Percentiles rank a stretch among this genome's conserved stretches.
Conservation (phyloP, 1,140 invertebrate species). For the Zaprionus lachaisei region DNA sequence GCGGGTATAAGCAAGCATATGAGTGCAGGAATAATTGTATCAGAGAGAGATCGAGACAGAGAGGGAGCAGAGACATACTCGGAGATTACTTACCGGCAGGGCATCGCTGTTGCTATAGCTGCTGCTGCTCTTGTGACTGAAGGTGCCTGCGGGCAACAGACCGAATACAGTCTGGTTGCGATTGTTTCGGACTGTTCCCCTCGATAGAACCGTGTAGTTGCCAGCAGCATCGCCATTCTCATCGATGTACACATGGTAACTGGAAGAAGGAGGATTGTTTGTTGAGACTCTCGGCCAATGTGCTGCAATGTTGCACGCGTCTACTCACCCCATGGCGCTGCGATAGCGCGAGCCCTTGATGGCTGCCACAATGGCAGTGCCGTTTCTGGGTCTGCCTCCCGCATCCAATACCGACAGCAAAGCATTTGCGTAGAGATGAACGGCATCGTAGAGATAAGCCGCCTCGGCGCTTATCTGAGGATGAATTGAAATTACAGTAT, state of each 20-base stretch:
- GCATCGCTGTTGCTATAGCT: slow-evolving; percentile 80
- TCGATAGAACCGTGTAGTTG: slow-evolving; percentile 96
- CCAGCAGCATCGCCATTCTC: slow-evolving; percentile 97
- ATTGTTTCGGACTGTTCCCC: slow-evolving; percentile 63
- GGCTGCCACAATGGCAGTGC: slow-evolving; percentile 88
- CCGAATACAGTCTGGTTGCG: slow-evolving; percentile 86
- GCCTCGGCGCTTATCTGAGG: slow-evolving; percentile 93
- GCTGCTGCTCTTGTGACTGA: slow-evolving; percentile 85
- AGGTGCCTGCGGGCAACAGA: slow-evolving; percentile 90
- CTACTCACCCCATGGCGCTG: slow-evolving; percentile 93
- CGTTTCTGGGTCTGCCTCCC: slow-evolving; percentile 89
- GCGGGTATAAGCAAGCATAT: slow-evolving; percentile 37
- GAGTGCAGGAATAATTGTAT: slow-evolving; percentile 32
- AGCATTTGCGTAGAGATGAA: slow-evolving; percentile 92
- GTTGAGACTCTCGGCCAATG: not conserved
- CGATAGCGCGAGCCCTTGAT: slow-evolving; percentile 91
- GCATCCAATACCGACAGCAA: slow-evolving; percentile 88
- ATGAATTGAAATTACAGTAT: slow-evolving; percentile 22
- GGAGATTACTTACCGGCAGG: slow-evolving; percentile 86
- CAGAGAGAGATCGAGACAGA: not conserved
- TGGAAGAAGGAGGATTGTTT: slow-evolving; percentile 73
- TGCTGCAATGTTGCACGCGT: slow-evolving; percentile 6
- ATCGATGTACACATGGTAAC: slow-evolving; percentile 96
- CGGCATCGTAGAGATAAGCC: slow-evolving; percentile 96
- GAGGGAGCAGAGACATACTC: not conserved